phyloP scores from a whole-genome alignment of 2,797 vertebrate species.

The Gorsachius magnificus region DNA sequence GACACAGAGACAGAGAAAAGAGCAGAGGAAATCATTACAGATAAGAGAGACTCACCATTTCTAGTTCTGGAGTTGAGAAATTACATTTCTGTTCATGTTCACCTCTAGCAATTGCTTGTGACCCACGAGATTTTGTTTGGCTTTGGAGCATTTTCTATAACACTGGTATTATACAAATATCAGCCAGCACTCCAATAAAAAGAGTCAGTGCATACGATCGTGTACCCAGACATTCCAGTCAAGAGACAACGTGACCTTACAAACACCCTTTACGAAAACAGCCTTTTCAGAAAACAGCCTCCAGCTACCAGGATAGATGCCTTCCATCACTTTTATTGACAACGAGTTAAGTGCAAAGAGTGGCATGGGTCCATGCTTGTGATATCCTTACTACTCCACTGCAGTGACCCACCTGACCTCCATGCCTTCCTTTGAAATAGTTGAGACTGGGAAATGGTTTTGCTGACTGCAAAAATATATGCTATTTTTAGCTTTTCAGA shows the following conservation, averaged over 20 bases:
- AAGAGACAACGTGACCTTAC: not conserved
- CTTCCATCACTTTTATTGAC: not conserved
- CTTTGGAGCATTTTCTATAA: not conserved
- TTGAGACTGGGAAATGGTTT: not conserved
- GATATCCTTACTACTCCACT: not conserved
- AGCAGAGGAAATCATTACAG: not conserved
- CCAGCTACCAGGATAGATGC: not conserved
- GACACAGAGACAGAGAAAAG: not conserved
- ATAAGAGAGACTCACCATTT: not conserved
- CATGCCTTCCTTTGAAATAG: not conserved
- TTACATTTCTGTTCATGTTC: not conserved
- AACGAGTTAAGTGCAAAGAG: not conserved
- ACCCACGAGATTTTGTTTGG: not conserved
- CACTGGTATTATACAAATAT: not conserved
- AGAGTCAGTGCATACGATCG: not conserved
- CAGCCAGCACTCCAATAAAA: not conserved
- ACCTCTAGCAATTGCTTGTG: not conserved
- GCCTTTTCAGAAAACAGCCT: constrained; percentile 8
- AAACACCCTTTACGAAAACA: not conserved
- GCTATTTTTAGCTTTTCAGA: not conserved
- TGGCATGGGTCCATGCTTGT: not conserved
- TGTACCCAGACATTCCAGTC: not conserved
- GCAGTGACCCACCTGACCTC: not conserved
- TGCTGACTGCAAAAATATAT: not conserved
- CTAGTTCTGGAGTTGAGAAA: not conserved